These are phyloP conservation scores for Stenchaetothrips biformis DNA, from an alignment of 2,888 invertebrate genomes.

Conservation along the genomic window DNA sequence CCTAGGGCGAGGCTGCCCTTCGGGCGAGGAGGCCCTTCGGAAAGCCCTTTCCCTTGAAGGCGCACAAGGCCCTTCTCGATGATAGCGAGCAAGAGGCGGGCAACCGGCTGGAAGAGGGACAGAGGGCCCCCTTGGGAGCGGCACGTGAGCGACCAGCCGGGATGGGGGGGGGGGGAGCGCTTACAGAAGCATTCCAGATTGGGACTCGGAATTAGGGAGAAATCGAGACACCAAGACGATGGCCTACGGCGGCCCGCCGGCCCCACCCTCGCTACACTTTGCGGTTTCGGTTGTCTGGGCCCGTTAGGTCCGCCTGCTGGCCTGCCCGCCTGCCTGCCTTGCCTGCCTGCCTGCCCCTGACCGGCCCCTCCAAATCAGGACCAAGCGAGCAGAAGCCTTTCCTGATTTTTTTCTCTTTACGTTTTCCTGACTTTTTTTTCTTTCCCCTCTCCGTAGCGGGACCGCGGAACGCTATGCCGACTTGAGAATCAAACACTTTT, in stretches of 20 bases:
- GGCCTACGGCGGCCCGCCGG: no score
- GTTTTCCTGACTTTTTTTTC: no score
- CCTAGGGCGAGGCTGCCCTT: no score
- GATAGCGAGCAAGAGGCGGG: slow-evolving; percentile 3
- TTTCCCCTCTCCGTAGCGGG: no score
- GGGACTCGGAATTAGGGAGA: slow-evolving; percentile 2
- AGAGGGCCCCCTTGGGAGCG: slow-evolving; percentile 17
- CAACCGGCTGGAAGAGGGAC: slow-evolving; percentile 15
- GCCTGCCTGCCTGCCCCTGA: not conserved
- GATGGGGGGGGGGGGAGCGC: not conserved
- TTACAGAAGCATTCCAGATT: slow-evolving; percentile 19
- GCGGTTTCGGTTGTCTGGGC: no score
- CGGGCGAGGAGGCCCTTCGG: not conserved
- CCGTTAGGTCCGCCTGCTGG: no score
- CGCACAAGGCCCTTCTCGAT: no score
- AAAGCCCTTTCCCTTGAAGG: not conserved
- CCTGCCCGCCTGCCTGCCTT: no score
- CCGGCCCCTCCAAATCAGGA: not conserved
- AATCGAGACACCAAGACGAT: not conserved
- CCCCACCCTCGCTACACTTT: no score
- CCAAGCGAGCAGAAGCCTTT: no score
- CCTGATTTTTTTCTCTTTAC: no score
- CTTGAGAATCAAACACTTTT: not conserved
- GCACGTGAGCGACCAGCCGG: slow-evolving; percentile 12
- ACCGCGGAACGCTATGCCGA: no score